A percentile compares a stretch with the other conserved stretches of the same genome.
These are phyloP conservation scores for Leptinotarsa lineolata DNA, from an alignment of 1,140 invertebrate genomes.

Conservation along the genomic window DNA sequence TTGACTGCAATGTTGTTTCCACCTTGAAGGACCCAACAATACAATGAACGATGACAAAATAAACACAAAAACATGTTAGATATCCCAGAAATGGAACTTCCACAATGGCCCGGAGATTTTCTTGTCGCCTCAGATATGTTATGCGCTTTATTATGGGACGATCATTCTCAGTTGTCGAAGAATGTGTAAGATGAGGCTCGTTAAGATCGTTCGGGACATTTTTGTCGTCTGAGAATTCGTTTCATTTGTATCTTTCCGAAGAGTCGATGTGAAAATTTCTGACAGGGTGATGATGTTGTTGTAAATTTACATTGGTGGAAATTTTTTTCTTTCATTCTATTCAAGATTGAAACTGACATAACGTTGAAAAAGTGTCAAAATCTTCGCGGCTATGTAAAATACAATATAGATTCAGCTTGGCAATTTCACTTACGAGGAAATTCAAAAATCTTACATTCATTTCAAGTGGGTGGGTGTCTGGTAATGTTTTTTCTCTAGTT, in stretches of 20 bases:
- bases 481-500: too few relatives aligned
- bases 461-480: too few relatives aligned
- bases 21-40: slow-evolving; percentile 5
- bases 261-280: neutral
- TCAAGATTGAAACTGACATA: too few relatives aligned
- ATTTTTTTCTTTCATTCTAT: too few relatives aligned
- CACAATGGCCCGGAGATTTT: slow-evolving; percentile 10
- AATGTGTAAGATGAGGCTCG: slow-evolving; percentile 2
- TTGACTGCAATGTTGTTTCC: slow-evolving; percentile 14
- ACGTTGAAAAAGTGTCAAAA: too few relatives aligned
- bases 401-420: too few relatives aligned
- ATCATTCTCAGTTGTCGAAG: neutral
- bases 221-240: slow-evolving; percentile 8
- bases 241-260: neutral
- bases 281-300: too few relatives aligned
- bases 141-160: neutral
- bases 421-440: too few relatives aligned
- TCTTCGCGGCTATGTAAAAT: too few relatives aligned
- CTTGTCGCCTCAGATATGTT: neutral
- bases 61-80: slow-evolving; percentile 8
- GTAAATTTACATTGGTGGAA: too few relatives aligned
- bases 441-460: too few relatives aligned
- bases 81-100: slow-evolving; percentile 7
- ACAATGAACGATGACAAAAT: slow-evolving; percentile 7
- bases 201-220: neutral